Percentiles rank a stretch among this genome's conserved stretches.
These are phyloP conservation scores for Bradypus variegatus DNA, from an alignment of 2,797 vertebrate species.

Conservation along the genomic window DNA sequence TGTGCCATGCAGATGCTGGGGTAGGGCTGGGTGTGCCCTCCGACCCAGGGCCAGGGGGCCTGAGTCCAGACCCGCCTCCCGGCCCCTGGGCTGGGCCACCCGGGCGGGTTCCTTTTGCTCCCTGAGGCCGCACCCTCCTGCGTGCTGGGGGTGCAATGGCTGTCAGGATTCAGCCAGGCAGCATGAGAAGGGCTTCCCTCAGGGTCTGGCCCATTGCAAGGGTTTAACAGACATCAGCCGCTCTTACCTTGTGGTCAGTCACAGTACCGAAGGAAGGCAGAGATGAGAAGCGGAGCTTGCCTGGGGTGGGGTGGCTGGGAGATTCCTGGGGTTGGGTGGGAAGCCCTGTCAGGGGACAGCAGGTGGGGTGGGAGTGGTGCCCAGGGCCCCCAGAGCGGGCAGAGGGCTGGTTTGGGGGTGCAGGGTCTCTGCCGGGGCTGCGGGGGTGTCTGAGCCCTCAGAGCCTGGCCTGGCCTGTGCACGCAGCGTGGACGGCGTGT, in stretches of 20 bases:
- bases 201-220: not conserved
- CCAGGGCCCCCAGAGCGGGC: not conserved
- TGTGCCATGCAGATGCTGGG: not conserved
- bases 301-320: not conserved
- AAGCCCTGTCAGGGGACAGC: not conserved
- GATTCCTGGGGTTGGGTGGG: too few species aligned
- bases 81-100: not conserved
- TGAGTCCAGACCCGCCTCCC: not conserved
- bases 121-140: not conserved
- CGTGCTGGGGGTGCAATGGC: not conserved
- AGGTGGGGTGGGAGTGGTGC: too few species aligned
- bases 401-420: not conserved
- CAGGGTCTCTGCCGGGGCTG: not conserved
- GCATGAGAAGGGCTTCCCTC: not conserved
- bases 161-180: too few species aligned
- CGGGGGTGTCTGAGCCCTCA: not conserved
- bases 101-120: not conserved
- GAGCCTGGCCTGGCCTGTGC: not conserved
- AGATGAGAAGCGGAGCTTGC: not conserved
- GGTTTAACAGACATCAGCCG: not conserved
- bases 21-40: not conserved
- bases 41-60: not conserved
- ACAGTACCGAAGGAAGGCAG: rapidly evolving
- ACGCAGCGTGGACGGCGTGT: constrained; percentile 87
- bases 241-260: too few species aligned